Conservation (phyloP, 2,113 vertebrate genomes). For the Isurus oxyrinchus region DNA sequence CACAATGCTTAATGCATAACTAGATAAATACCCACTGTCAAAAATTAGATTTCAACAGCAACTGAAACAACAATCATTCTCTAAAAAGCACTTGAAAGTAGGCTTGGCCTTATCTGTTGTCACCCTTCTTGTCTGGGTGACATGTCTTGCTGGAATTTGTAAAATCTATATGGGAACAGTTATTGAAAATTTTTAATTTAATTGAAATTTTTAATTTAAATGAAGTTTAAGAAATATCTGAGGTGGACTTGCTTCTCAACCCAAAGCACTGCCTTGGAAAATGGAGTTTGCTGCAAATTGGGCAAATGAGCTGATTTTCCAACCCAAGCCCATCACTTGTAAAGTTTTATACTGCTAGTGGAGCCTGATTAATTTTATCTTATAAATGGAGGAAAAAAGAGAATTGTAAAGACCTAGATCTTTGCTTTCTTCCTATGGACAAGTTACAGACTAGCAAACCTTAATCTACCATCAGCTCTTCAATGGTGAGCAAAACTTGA, state of each 20-base stretch:
- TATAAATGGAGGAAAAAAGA: background rate
- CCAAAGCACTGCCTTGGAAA: background rate
- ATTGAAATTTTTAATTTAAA: background rate
- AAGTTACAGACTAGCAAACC: background rate
- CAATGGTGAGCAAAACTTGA: background rate
- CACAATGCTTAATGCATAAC: background rate
- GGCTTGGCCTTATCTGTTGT: background rate
- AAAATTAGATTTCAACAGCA: background rate
- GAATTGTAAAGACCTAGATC: background rate
- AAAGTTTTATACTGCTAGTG: background rate
- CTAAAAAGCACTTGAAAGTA: background rate
- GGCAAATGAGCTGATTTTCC: background rate
- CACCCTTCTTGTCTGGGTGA: background rate
- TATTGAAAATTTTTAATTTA: background rate
- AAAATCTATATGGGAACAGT: background rate
- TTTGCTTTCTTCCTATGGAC: background rate
- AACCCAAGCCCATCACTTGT: background rate
- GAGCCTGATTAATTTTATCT: background rate
- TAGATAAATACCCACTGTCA: background rate
- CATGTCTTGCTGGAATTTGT: background rate
- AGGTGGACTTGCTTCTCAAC: background rate
- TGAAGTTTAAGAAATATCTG: background rate
- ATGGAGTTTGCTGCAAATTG: background rate
- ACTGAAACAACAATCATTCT: background rate
- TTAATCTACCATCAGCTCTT: background rate